Conservation (phyloP, 1,140 invertebrate genomes). For the Drosophila bocqueti region DNA sequence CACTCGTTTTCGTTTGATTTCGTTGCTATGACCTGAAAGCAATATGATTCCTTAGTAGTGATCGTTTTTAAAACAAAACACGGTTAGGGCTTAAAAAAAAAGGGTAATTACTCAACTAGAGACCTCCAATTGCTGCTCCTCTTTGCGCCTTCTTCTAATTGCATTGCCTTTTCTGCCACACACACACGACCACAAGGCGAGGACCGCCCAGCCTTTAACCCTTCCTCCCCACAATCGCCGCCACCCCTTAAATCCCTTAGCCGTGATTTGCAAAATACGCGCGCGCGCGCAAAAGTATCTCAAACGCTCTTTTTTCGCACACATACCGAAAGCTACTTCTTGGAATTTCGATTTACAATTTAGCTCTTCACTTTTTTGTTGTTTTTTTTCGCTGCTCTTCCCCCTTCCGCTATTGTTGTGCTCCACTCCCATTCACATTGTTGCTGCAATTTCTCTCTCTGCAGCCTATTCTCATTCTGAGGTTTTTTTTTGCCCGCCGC, state of each 20-base stretch:
- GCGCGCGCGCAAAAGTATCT: conserved; percentile 78
- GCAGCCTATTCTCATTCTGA: conserved; percentile 75
- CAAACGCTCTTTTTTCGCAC: conserved; percentile 65
- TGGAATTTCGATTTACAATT: conserved; percentile 84
- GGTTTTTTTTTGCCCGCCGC: conserved; percentile 23
- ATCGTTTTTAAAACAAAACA: neutral
- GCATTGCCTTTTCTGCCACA: conserved; percentile 19
- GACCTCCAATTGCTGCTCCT: conserved; percentile 27
- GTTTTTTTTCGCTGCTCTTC: conserved; percentile 33
- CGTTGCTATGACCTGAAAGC: neutral
- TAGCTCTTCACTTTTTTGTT: conserved; percentile 68
- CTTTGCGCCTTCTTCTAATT: conserved; percentile 32
- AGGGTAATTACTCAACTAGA: conserved; percentile 44
- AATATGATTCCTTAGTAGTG: neutral
- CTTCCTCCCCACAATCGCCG: conserved; percentile 7
- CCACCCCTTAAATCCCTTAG: conserved; percentile 37
- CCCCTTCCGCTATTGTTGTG: conserved; percentile 66
- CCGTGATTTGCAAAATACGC: conserved; percentile 48
- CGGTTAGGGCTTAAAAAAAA: neutral
- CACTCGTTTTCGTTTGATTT: neutral
- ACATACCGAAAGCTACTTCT: conserved; percentile 65
- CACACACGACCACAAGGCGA: conserved; percentile 16
- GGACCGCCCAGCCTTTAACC: conserved; percentile 36
- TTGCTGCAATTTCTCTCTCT: conserved; percentile 73
- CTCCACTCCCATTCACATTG: conserved; percentile 73